Evolutionary conservation across 2,888 invertebrate genomes (phyloP).

Genomic region (Drosophila histrio): DNA sequence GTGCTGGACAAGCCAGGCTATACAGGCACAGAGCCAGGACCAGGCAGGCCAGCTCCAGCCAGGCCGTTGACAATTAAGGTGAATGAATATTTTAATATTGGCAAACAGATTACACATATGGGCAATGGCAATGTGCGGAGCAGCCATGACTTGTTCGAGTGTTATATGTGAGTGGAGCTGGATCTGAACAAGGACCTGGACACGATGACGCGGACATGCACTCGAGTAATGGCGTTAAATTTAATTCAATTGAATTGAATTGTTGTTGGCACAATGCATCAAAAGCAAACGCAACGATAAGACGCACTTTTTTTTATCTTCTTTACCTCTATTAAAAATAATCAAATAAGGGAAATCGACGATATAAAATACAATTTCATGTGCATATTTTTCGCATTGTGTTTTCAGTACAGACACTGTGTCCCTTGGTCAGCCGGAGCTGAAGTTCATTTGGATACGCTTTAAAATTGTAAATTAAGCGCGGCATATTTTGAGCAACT

Average conservation of each 20-base stretch:
- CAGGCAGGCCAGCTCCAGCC: not conserved
- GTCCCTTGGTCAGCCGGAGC: not conserved
- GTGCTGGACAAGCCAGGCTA: conserved; percentile 32
- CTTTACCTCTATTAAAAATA: conserved; percentile 31
- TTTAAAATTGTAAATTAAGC: conserved; percentile 1
- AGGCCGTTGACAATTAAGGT: conserved; percentile 77
- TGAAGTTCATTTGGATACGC: conserved; percentile 2
- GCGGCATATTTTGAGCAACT: not conserved
- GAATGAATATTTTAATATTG: conserved; percentile 79
- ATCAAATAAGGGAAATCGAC: conserved; percentile 50
- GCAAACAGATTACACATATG: conserved; percentile 79
- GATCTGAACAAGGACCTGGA: not conserved
- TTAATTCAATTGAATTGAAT: conserved; percentile 77
- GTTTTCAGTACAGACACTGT: not conserved
- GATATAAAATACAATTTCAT: conserved; percentile 39
- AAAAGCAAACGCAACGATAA: conserved; percentile 43
- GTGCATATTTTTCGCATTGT: conserved; percentile 28
- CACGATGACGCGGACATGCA: conserved; percentile 16
- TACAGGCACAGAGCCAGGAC: not conserved
- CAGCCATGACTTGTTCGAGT: conserved; percentile 39
- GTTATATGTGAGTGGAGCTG: not conserved
- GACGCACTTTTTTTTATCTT: not conserved
- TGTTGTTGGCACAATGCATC: conserved; percentile 70
- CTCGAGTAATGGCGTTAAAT: conserved; percentile 73
- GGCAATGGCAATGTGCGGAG: conserved; percentile 51